Evolutionary conservation across 2,888 invertebrate genomes (phyloP).

Genomic region (Rhabditoides inermis): DNA sequence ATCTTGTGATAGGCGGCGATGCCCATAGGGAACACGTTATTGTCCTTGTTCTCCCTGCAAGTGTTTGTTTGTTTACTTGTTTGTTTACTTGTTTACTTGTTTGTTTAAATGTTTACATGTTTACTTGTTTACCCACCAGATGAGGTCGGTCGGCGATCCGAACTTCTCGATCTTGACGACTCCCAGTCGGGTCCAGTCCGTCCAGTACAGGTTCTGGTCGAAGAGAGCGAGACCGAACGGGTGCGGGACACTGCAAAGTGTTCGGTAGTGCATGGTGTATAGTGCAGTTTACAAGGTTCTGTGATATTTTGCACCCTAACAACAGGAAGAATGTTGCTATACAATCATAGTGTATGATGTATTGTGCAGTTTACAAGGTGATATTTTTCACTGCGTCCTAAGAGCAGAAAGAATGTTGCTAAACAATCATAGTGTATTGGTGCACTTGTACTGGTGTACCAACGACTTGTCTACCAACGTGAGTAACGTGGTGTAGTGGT

Average conservation of each 20-base stretch:
- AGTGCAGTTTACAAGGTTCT: no score
- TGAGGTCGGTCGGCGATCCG: constrained; percentile 37
- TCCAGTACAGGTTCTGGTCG: constrained; percentile 86
- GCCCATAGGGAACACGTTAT: constrained; percentile 52
- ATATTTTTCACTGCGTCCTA: no score
- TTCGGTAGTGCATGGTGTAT: constrained; percentile 4
- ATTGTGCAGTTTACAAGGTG: no score
- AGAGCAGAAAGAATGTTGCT: no score
- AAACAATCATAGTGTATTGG: no score
- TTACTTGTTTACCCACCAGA: constrained; percentile 25
- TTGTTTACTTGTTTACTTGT: neutral
- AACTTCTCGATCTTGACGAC: constrained; percentile 51
- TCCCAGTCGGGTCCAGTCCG: constrained; percentile 70
- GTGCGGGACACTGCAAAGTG: constrained; percentile 69
- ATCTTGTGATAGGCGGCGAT: constrained; percentile 48
- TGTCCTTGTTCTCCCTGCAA: constrained; percentile 37
- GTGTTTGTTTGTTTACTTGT: neutral
- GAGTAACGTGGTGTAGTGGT: no score
- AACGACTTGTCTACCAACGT: no score
- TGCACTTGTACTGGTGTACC: no score
- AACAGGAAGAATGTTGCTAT: no score
- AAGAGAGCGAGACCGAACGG: constrained; percentile 88
- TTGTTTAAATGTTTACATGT: neutral
- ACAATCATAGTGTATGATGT: no score
- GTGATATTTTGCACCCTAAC: no score